Evolutionary conservation across 1,140 invertebrate genomes (phyloP).

Genomic region (Hyposmocoma kahamanoa): DNA sequence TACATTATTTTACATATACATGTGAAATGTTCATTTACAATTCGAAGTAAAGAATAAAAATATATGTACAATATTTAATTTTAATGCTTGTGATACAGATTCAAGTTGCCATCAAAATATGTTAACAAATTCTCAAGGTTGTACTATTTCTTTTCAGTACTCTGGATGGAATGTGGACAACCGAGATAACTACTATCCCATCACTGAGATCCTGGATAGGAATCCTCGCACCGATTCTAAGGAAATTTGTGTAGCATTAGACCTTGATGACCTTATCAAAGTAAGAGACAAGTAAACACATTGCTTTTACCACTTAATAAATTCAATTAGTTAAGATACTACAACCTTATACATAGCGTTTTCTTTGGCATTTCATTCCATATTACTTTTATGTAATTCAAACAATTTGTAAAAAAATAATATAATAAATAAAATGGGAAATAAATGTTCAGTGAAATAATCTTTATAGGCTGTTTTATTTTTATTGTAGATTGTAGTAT

Average conservation of each 20-base stretch:
- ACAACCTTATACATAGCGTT: conserved; percentile 39
- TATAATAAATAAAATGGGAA: no score
- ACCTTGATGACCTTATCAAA: conserved; percentile 72
- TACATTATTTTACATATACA: no score
- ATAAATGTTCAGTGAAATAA: conserved; percentile 49
- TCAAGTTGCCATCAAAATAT: no score
- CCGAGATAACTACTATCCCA: conserved; percentile 78
- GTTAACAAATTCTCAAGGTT: no score
- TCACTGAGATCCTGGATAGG: conserved; percentile 70
- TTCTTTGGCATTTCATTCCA: conserved; percentile 68
- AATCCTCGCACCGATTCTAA: conserved; percentile 69
- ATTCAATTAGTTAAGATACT: conserved; percentile 64
- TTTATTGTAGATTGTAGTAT: neutral
- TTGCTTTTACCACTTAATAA: conserved; percentile 50
- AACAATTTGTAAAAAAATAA: conserved; percentile 58
- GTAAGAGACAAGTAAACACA: conserved; percentile 69
- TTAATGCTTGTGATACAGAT: no score
- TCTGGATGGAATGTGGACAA: conserved; percentile 81
- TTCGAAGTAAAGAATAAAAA: no score
- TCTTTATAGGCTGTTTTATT: neutral
- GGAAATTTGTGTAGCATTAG: conserved; percentile 72
- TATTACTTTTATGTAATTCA: conserved; percentile 61
- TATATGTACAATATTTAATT: no score
- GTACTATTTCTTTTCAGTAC: conserved; percentile 71
- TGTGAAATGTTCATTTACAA: no score